Evolutionary conservation across 2,113 vertebrate species (phyloP), one percentile per base, ranked within the genome.

Genomic region (Stigmatopora nigra): DNA sequence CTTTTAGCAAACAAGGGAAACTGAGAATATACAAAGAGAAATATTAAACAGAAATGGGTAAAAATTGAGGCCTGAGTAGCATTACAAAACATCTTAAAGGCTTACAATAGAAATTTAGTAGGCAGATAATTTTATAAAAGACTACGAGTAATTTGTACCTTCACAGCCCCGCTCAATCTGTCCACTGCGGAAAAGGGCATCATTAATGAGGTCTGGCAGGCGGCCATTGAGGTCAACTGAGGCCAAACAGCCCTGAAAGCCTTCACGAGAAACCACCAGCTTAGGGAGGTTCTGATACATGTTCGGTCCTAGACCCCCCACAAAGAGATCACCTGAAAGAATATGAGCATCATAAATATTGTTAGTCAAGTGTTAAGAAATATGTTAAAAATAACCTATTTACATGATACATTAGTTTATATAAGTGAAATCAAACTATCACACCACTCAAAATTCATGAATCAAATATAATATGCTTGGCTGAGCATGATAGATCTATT

Each of bases 251-350:
- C 96, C 96, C 81, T 98, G 96, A 84, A 99, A 98, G 14, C 96
- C 96, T 73, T 97, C 95, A 3, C 95, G 91, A 15, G 95, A 98
- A 20, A 95, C 96, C 82, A 99, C 96, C 0, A 99, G 91, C 81
- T 98, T 99, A 0, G 96, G 96, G n/a, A 98, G 93, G 76, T 92
- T 98, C 83, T 93, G 93, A 67, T 98, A 97, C 95, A 98, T 97
- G 91, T 94, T 93, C 76, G 96, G 94, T 66, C 92, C 93, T 63
- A 99, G 86, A 36, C 96, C 96, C 31, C 94, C 96, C 63, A 99
- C 90, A 74, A 97, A 99, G 72, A 99, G 91, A 71, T 98, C 96
- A 59, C 96, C 96, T 99, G 25, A 16, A 8, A 12, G 20, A 9
- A 58, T n/a, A 48, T 9, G 22, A 68, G 6, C n/a, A 56, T 20